Conservation (phyloP, 2,888 invertebrate genomes). For the Abscondita cerata region DNA sequence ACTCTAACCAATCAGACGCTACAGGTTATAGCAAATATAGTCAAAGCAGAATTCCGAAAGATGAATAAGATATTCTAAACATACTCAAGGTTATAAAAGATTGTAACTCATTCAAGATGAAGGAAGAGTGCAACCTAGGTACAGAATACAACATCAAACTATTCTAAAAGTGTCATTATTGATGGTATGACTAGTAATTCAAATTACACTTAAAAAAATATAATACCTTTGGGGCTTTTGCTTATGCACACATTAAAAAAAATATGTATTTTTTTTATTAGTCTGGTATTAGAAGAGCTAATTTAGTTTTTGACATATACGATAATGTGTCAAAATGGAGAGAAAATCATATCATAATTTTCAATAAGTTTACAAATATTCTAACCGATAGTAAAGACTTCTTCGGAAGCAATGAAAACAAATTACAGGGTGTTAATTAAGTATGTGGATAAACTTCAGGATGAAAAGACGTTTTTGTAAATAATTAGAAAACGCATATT, state of each 20-base stretch:
- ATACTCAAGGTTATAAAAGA: conserved; percentile 29
- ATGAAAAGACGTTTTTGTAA: too few species aligned
- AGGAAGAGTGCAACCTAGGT: conserved; percentile 16
- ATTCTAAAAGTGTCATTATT: background rate
- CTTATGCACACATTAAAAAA: background rate
- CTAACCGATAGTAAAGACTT: background rate
- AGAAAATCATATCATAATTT: background rate
- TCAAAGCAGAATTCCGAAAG: conserved; percentile 37
- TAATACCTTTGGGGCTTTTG: background rate
- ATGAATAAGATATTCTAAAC: conserved; percentile 39
- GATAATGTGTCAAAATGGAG: background rate
- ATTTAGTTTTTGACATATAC: background rate
- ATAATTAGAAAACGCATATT: too few species aligned
- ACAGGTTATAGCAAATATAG: conserved; percentile 38
- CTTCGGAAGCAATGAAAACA: background rate
- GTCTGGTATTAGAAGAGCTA: background rate
- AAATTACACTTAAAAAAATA: background rate
- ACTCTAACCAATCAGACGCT: conserved; percentile 9
- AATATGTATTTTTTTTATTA: background rate
- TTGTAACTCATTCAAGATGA: conserved; percentile 29
- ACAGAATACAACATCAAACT: background rate
- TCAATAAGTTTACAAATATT: background rate
- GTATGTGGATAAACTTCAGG: too few species aligned
- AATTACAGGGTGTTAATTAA: too few species aligned
- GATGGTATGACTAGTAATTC: background rate